Percentiles rank a stretch among this genome's conserved stretches.
Evolutionary conservation across 2,888 invertebrate genomes (phyloP).

Genomic region (Macrophya annulata): DNA sequence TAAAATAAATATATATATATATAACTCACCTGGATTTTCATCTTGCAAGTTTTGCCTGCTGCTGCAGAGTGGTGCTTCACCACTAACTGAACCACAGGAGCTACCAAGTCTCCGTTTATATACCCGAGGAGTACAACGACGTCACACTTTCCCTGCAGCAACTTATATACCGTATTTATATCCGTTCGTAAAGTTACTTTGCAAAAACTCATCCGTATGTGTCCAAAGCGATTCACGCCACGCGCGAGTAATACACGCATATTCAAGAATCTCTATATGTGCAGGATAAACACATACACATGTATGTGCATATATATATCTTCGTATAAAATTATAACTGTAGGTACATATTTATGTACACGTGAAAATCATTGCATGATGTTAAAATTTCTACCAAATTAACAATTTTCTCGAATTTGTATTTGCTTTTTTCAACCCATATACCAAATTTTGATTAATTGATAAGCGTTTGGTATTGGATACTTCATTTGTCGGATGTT

Average conservation of each 20-base stretch:
- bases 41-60: slow-evolving; percentile 70
- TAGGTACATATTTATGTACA: background rate
- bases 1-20: background rate
- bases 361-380: background rate
- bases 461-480: background rate
- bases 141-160: slow-evolving; percentile 77
- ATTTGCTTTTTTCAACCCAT: background rate
- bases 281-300: background rate
- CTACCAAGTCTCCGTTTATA: slow-evolving; percentile 76
- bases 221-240: slow-evolving; percentile 40
- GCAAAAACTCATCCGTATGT: slow-evolving; percentile 49
- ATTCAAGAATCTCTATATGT: background rate
- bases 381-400: background rate
- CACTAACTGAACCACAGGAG: slow-evolving; percentile 78
- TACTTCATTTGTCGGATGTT: background rate
- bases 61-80: slow-evolving; percentile 73
- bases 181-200: slow-evolving; percentile 31
- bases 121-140: slow-evolving; percentile 75
- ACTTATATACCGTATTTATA: slow-evolving; percentile 23
- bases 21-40: slow-evolving; percentile 76
- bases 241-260: slow-evolving; percentile 15
- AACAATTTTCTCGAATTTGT: background rate
- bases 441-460: slow-evolving; percentile 19
- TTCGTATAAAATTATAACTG: background rate
- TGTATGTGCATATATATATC: background rate